Conservation (phyloP, 2,113 vertebrate species). For the Protobothrops mucrosquamatus region DNA sequence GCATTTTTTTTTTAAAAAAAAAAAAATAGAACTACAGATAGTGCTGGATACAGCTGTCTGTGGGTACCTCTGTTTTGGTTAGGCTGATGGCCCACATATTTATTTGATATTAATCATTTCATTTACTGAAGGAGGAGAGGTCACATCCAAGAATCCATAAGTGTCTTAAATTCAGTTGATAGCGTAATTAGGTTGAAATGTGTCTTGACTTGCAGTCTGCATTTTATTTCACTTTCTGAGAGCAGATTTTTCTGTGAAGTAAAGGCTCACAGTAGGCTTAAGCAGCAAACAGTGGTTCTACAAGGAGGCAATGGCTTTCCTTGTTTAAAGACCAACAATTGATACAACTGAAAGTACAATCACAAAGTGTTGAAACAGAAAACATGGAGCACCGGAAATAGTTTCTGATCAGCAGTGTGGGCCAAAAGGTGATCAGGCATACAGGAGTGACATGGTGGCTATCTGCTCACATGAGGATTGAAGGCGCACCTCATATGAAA, state of each 20-base stretch:
- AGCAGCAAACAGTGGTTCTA: not conserved
- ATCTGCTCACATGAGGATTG: not conserved
- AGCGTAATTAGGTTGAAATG: not conserved
- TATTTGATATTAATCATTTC: constrained; percentile 21
- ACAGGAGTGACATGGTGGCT: not conserved
- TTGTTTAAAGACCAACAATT: not conserved
- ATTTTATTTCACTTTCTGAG: not conserved
- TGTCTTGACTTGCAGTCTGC: not conserved
- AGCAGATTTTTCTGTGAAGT: not conserved
- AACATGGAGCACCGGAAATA: not conserved
- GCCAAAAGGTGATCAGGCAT: not conserved
- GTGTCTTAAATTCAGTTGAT: not conserved
- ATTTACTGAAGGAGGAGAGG: constrained; percentile 16
- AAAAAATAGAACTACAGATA: constrained; percentile 42
- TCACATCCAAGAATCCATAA: not conserved
- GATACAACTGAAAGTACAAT: too few relatives aligned
- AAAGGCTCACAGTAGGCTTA: not conserved
- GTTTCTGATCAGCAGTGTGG: not conserved
- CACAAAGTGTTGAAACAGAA: not conserved
- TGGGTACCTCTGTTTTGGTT: not conserved
- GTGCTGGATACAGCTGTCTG: not conserved
- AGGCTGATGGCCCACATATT: not conserved
- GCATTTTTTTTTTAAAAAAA: not conserved
- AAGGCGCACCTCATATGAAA: not conserved
- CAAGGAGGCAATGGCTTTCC: too few relatives aligned